Percentiles rank a stretch among this genome's conserved stretches.
Conservation (phyloP, 2,797 vertebrate genomes). For the Pseudochirops cupreus region DNA sequence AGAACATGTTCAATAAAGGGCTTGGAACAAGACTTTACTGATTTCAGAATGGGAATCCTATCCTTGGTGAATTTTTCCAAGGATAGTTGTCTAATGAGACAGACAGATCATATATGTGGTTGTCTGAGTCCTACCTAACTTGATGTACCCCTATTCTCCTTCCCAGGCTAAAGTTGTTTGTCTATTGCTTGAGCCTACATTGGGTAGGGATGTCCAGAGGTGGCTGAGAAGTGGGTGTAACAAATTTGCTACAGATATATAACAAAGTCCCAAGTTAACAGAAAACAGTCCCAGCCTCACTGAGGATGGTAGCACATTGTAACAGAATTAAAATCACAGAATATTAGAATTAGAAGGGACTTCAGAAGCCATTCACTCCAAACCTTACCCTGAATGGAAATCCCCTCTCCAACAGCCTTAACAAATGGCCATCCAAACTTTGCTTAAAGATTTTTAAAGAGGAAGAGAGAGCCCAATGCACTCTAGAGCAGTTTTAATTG, state of each 20-base stretch:
- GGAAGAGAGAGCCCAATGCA: neutral
- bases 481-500: neutral
- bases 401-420: neutral
- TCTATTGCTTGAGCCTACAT: neutral
- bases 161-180: neutral
- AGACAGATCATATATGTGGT: neutral
- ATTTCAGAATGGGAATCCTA: neutral
- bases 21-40: neutral
- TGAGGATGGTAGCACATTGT: neutral
- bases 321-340: neutral
- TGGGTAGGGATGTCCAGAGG: neutral
- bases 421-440: neutral
- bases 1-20: neutral
- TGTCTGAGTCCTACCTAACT: neutral
- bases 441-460: neutral
- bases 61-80: rapidly evolving
- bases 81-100: neutral
- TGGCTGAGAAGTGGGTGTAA: neutral
- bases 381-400: neutral
- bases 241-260: neutral
- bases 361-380: neutral
- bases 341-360: neutral
- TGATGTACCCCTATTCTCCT: neutral
- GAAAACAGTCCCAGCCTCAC: neutral
- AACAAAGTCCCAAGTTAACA: neutral